Evolutionary conservation across 2,888 invertebrate genomes (phyloP).

Genomic region (Galerucella calmariensis): DNA sequence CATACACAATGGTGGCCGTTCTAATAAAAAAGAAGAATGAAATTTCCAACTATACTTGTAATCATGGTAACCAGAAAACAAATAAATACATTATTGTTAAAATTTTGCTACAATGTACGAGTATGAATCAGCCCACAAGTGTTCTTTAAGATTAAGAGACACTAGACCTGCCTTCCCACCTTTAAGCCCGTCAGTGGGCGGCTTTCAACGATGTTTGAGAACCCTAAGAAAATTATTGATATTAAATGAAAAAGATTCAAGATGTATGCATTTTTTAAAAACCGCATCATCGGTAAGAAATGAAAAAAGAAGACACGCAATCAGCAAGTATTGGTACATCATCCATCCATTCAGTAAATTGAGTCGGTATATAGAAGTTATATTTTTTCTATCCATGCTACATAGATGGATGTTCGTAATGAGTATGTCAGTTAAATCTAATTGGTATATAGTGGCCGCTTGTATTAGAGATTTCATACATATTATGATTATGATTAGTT

Average conservation of each 20-base stretch:
- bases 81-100: not conserved
- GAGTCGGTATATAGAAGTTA: conserved; percentile 13
- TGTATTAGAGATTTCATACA: conserved; percentile 10
- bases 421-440: not conserved
- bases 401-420: conserved; percentile 12
- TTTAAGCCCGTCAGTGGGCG: conserved; percentile 5
- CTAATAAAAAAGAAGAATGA: not conserved
- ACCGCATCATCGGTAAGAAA: conserved; percentile 18
- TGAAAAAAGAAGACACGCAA: conserved; percentile 33
- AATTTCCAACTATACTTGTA: not conserved
- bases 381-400: conserved; percentile 11
- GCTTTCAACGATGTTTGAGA: conserved; percentile 2
- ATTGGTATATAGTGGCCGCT: not conserved
- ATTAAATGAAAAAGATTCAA: conserved; percentile 26
- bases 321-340: conserved; percentile 30
- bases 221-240: conserved; percentile 3
- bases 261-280: conserved; percentile 25
- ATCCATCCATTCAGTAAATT: conserved; percentile 42
- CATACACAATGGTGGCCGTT: not conserved
- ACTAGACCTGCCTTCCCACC: not conserved
- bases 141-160: conserved; percentile 1
- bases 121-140: not conserved
- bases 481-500: conserved; percentile 6
- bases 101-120: not conserved
- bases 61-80: conserved; percentile 2